Evolutionary conservation across 1,140 invertebrate species (phyloP).

Genomic region (Procambarus clarkii): DNA sequence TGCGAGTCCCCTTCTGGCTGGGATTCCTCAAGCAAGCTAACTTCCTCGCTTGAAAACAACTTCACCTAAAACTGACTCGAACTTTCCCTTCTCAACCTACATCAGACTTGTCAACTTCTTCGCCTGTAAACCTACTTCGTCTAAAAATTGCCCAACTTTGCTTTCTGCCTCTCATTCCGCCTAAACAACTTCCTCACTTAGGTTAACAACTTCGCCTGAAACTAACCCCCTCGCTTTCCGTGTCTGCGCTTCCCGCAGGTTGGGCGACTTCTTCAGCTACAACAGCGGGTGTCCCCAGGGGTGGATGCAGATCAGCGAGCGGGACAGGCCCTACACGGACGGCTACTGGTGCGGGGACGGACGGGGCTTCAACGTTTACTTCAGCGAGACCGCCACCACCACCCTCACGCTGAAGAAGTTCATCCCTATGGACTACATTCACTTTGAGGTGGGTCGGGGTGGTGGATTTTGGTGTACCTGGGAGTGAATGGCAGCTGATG

Average conservation of each 20-base stretch:
- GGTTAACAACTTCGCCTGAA: not conserved
- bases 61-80: no score
- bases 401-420: slow-evolving; percentile 86
- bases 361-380: slow-evolving; percentile 90
- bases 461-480: no score
- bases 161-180: not conserved
- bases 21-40: no score
- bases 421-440: slow-evolving; percentile 76
- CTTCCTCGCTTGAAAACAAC: no score
- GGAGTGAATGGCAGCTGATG: no score
- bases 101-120: not conserved
- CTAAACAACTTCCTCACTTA: not conserved
- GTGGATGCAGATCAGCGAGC: slow-evolving; percentile 85
- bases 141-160: not conserved
- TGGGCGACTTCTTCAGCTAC: slow-evolving; percentile 72
- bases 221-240: not conserved
- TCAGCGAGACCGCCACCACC: slow-evolving; percentile 86
- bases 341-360: slow-evolving; percentile 90
- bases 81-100: not conserved
- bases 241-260: slow-evolving; percentile 26
- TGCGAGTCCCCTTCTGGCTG: no score
- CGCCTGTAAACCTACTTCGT: not conserved
- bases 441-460: slow-evolving; percentile 55
- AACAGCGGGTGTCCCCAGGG: slow-evolving; percentile 72
- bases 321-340: slow-evolving; percentile 82